Conservation (phyloP, 2,888 invertebrate genomes). For the Hetaerina titia region DNA sequence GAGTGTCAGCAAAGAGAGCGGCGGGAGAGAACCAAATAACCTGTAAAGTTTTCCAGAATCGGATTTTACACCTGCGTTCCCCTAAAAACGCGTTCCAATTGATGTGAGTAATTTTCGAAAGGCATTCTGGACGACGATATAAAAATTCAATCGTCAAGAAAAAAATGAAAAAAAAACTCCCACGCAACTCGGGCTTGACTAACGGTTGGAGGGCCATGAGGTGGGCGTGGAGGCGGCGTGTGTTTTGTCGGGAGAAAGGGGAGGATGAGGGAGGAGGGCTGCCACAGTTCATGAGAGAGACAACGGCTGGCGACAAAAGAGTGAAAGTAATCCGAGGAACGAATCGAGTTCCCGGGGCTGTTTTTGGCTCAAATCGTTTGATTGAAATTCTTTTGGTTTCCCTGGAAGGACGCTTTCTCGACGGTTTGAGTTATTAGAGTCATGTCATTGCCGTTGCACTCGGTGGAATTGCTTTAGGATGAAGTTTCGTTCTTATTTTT, state of each 20-base stretch:
- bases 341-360: not conserved
- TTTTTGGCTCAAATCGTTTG: not conserved
- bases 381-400: not conserved
- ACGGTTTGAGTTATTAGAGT: not conserved
- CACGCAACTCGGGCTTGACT: not conserved
- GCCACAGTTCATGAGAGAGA: not conserved
- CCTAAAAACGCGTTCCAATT: not conserved
- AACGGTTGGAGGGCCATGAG: not conserved
- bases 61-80: conserved; percentile 21
- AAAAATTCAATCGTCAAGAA: conserved; percentile 10
- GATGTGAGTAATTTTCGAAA: conserved; percentile 12
- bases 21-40: not conserved
- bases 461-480: not conserved
- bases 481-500: not conserved
- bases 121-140: not conserved
- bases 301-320: not conserved
- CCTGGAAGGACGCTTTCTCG: not conserved
- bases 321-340: not conserved
- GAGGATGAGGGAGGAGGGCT: not conserved
- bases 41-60: not conserved
- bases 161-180: not conserved
- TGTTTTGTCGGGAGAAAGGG: not conserved
- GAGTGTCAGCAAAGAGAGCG: not conserved
- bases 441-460: not conserved
- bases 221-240: not conserved